These are phyloP conservation scores for Leucoraja erinaceus DNA, from an alignment of 2,113 vertebrate species.

Conservation along the genomic window DNA sequence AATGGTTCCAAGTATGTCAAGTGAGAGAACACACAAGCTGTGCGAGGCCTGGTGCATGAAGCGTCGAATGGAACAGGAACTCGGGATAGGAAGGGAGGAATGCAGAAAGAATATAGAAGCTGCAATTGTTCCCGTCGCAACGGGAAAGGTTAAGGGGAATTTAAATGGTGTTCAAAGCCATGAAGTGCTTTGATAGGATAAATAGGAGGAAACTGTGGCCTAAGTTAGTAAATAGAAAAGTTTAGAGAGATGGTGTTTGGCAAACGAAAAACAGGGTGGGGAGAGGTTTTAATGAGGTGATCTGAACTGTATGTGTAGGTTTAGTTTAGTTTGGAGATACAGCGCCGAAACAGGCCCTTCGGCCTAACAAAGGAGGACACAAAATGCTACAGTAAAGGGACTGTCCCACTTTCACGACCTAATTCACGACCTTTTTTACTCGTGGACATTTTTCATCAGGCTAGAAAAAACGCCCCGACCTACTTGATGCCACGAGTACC, in stretches of 20 bases:
- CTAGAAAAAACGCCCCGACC: too few species aligned
- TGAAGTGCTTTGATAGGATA: background rate
- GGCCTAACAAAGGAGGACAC: too few species aligned
- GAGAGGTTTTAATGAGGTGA: background rate
- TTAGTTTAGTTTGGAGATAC: too few species aligned
- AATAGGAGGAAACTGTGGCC: background rate
- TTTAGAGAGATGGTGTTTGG: background rate
- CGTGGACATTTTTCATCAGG: too few species aligned
- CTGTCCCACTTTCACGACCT: too few species aligned
- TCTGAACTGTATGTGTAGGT: background rate
- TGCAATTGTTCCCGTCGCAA: background rate
- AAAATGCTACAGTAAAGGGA: too few species aligned
- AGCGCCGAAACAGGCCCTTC: too few species aligned
- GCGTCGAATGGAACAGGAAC: background rate
- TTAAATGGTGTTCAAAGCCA: background rate
- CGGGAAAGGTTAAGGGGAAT: background rate
- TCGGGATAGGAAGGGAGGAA: background rate
- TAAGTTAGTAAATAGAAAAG: background rate
- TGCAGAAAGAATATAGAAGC: background rate
- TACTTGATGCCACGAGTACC: too few species aligned
- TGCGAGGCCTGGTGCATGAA: background rate
- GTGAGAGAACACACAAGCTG: background rate
- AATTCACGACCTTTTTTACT: too few species aligned
- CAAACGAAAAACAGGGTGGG: background rate
- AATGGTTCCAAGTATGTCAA: constrained; percentile 8